These are phyloP conservation scores for Latrodectus hesperus DNA, from an alignment of 2,888 invertebrate genomes.

Conservation along the genomic window DNA sequence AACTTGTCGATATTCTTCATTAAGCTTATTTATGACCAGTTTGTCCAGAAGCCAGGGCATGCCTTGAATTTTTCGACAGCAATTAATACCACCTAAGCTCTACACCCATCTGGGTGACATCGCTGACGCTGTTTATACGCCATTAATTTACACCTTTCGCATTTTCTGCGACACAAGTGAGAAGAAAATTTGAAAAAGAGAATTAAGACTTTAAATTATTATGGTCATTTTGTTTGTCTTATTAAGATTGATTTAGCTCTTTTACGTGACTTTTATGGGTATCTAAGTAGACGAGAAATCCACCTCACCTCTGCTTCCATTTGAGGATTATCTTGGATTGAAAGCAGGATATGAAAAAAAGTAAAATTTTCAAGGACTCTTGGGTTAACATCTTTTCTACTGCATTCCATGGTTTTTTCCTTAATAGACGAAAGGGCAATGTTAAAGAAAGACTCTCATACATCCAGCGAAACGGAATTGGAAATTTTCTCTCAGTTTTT, in stretches of 20 bases:
- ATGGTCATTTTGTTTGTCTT: no score
- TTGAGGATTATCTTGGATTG: not conserved
- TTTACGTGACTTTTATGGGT: not conserved
- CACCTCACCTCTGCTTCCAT: not conserved
- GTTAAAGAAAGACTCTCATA: not conserved
- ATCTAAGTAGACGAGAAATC: not conserved
- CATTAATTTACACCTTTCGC: not conserved
- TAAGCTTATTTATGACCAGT: constrained; percentile 62
- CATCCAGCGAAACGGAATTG: no score
- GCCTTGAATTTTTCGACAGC: constrained; percentile 43
- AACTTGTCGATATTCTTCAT: constrained; percentile 60
- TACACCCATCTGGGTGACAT: constrained; percentile 23
- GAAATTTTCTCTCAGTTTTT: no score
- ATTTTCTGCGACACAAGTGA: not conserved
- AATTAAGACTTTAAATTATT: not conserved
- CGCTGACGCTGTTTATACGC: constrained; percentile 1
- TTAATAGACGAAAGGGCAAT: not conserved
- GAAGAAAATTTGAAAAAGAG: not conserved
- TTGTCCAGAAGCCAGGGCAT: constrained; percentile 32
- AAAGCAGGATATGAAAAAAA: not conserved
- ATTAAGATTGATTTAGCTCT: not conserved
- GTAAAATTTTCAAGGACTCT: not conserved
- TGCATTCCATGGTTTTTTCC: not conserved
- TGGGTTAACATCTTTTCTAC: not conserved
- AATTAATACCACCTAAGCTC: constrained; percentile 48